These are phyloP conservation scores for Battus philenor DNA, from an alignment of 1,140 invertebrate species.

Conservation along the genomic window DNA sequence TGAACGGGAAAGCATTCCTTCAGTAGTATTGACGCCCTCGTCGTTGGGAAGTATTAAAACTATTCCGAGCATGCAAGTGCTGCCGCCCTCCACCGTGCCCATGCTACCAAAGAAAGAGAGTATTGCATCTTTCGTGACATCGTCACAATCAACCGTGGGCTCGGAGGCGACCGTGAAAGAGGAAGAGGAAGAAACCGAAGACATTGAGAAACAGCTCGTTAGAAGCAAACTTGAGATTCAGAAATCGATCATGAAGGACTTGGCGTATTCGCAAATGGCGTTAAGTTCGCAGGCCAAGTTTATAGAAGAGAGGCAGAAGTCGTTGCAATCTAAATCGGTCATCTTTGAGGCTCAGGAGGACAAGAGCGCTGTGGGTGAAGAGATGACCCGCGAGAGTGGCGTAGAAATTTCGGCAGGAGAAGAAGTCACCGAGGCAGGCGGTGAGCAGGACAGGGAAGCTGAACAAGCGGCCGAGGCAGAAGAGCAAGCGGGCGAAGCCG, in stretches of 20 bases:
- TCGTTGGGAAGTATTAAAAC: constrained; percentile 52
- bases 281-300: constrained; percentile 35
- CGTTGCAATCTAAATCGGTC: constrained; percentile 29
- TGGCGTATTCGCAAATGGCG: constrained; percentile 45
- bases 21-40: constrained; percentile 27
- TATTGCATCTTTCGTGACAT: constrained; percentile 48
- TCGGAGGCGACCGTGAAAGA: constrained; percentile 29
- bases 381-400: constrained; percentile 23
- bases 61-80: constrained; percentile 49
- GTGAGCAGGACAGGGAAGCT: too few relatives aligned
- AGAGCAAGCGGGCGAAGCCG: constrained; percentile 19
- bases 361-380: constrained; percentile 8
- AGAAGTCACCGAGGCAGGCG: constrained; percentile 21
- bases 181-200: constrained; percentile 29
- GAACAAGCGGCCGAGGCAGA: constrained; percentile 20
- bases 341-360: constrained; percentile 24
- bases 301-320: constrained; percentile 20
- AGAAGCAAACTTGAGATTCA: constrained; percentile 59
- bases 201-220: constrained; percentile 47
- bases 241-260: constrained; percentile 57
- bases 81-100: constrained; percentile 34
- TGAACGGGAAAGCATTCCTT: constrained; percentile 25
- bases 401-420: constrained; percentile 23
- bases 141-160: constrained; percentile 44
- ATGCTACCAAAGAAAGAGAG: constrained; percentile 38